Percentiles rank a stretch among this genome's conserved stretches.
phyloP scores from a whole-genome alignment of 1,140 invertebrate species.

The Philaenus spumarius region DNA sequence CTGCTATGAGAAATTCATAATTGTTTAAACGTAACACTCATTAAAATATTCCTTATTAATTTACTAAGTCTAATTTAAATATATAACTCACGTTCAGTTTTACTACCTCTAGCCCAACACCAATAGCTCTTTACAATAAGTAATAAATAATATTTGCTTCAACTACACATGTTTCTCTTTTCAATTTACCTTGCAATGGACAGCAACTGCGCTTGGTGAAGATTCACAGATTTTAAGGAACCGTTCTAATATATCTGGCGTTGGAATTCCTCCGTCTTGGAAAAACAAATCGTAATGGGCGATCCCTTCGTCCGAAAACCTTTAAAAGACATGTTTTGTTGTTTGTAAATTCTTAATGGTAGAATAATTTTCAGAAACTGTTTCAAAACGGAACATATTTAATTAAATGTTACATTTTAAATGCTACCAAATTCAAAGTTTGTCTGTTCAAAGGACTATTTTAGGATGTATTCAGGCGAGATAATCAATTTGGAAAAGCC shows the following conservation, averaged over 20 bases:
- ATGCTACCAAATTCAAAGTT: too few species aligned
- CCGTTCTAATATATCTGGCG: constrained; percentile 77
- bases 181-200: constrained; percentile 86
- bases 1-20: too few species aligned
- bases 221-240: constrained; percentile 89
- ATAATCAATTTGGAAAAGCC: too few species aligned
- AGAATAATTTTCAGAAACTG: too few species aligned
- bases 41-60: background rate
- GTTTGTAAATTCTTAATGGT: too few species aligned
- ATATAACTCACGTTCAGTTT: too few species aligned
- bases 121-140: background rate
- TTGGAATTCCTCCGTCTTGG: constrained; percentile 91
- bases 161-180: background rate
- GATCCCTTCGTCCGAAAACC: constrained; percentile 84
- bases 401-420: too few species aligned
- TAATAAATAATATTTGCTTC: background rate
- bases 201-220: constrained; percentile 83
- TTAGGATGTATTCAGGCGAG: too few species aligned
- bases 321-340: too few species aligned
- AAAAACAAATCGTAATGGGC: constrained; percentile 95
- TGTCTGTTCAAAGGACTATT: too few species aligned
- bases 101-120: background rate
- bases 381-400: too few species aligned
- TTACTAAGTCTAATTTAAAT: background rate
- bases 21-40: background rate